Evolutionary conservation across 2,113 vertebrate species (phyloP).

Genomic region (Salvelinus namaycush): DNA sequence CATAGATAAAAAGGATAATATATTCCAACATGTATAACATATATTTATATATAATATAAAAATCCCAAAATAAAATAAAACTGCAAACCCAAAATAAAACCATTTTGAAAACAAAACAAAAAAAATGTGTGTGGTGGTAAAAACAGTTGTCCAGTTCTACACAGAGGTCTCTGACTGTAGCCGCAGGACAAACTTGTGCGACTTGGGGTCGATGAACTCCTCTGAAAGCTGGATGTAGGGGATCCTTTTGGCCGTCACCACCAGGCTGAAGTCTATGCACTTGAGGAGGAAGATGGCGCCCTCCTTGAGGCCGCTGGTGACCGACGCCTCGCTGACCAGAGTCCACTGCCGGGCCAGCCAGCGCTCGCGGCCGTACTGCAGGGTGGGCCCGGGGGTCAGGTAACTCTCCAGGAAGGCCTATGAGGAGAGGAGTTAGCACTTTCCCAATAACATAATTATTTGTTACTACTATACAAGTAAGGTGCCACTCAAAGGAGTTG

Average conservation of each 20-base stretch:
- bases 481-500: background rate
- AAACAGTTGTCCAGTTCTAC: constrained; percentile 59
- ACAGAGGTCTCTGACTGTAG: constrained; percentile 96
- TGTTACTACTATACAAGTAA: background rate
- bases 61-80: constrained; percentile 51
- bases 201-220: constrained; percentile 95
- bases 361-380: constrained; percentile 89
- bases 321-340: constrained; percentile 89
- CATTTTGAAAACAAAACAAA: background rate
- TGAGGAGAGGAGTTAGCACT: background rate
- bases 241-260: constrained; percentile 86
- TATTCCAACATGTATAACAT: constrained; percentile 60
- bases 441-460: too few relatives aligned
- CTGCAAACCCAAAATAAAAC: constrained; percentile 60
- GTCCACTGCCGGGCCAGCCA: constrained; percentile 93
- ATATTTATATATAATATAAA: constrained; percentile 64
- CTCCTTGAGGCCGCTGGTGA: constrained; percentile 88
- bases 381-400: constrained; percentile 84
- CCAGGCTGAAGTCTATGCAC: constrained; percentile 91
- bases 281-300: constrained; percentile 86
- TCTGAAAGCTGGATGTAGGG: constrained; percentile 92
- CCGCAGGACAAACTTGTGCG: constrained; percentile 95
- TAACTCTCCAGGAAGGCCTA: constrained; percentile 95
- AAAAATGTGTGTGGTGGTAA: background rate
- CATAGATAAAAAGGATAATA: constrained; percentile 44